Evolutionary conservation across 2,888 invertebrate genomes (phyloP).

Genomic region (Eupsilia transversa): DNA sequence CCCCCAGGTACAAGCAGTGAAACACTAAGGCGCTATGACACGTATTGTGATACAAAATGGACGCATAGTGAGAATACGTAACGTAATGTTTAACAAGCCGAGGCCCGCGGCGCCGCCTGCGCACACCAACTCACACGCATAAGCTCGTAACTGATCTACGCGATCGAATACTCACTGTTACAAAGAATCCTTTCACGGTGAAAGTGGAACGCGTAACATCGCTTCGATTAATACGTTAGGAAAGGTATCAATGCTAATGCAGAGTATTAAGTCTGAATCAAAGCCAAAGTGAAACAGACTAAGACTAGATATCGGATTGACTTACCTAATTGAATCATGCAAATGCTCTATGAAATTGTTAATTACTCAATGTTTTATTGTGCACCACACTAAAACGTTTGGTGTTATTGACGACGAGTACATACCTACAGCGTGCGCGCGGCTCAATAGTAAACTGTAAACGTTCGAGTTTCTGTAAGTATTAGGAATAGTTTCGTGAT

Average conservation of each 20-base stretch:
- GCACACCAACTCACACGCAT: conserved; percentile 61
- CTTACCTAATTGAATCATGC: conserved; percentile 52
- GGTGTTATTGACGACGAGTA: conserved; percentile 38
- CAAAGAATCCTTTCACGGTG: conserved; percentile 60
- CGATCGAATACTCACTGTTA: conserved; percentile 58
- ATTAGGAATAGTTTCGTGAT: conserved; percentile 87
- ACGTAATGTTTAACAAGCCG: conserved; percentile 70
- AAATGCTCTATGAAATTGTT: conserved; percentile 49
- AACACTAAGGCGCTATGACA: conserved; percentile 74
- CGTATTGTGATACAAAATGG: conserved; percentile 83
- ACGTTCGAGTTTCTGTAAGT: conserved; percentile 74
- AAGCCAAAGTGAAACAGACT: conserved; percentile 69
- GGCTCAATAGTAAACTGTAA: conserved; percentile 59
- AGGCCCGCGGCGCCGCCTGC: conserved; percentile 59
- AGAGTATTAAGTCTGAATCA: conserved; percentile 66
- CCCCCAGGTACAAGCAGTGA: conserved; percentile 59
- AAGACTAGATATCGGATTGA: conserved; percentile 66
- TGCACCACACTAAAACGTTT: conserved; percentile 48
- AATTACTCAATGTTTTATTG: conserved; percentile 54
- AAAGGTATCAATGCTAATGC: conserved; percentile 54
- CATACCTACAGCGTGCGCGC: conserved; percentile 61
- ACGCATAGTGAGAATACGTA: conserved; percentile 82
- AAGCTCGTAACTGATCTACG: conserved; percentile 55
- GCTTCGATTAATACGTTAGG: conserved; percentile 49
- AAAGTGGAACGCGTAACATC: conserved; percentile 56